Evolutionary conservation across 1,140 invertebrate genomes (phyloP), one percentile per base, ranked within the genome.

Genomic region (Cheumatopsyche charites): DNA sequence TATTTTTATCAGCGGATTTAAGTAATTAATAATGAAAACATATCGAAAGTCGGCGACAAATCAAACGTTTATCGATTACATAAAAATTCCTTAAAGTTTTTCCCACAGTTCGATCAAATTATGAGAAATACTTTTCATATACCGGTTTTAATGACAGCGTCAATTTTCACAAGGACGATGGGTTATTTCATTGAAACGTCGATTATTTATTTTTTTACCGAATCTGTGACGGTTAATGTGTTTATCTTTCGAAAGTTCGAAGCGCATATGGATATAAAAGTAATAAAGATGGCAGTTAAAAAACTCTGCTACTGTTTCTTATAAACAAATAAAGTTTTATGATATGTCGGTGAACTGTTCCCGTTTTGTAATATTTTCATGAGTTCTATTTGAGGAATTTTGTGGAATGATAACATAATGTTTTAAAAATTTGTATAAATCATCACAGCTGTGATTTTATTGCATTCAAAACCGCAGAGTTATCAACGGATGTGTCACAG

Each of bases 81-180:
- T 52, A 52, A 52, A 52, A 52, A 52, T 52, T 52, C 47, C 47
- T 36, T 9, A 15, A 52, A 52, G 47, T 52, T 52, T 52, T 52
- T 52, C 47, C 47, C 47, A 52, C 19, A 15, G 47, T 45, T 45
- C 17, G 12, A 15, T 45, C 43, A 45, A 45, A 45, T 45, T 45
- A 12, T n/a, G 43, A 17, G 15, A 52, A 13, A 15, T 52, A 17
- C 9, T 36, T 9, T 36, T 36, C 29, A 17, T 19, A 17, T 52
- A 52, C 47, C 47, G 45, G 45, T 47, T 47, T 47, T 36, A 4
- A 4, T 36, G 29, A 4, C 3, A 4, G 9, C 29, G 29, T 36
- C 3, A 36, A 4, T 36, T 36, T 36, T 36, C 29, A 36, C 29
- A 36, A 36, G 29, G 29, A 36, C 29, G 29, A 36, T 9, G 29